Evolutionary conservation across 1,140 invertebrate genomes (phyloP).

Genomic region (Camponotus vicinus): DNA sequence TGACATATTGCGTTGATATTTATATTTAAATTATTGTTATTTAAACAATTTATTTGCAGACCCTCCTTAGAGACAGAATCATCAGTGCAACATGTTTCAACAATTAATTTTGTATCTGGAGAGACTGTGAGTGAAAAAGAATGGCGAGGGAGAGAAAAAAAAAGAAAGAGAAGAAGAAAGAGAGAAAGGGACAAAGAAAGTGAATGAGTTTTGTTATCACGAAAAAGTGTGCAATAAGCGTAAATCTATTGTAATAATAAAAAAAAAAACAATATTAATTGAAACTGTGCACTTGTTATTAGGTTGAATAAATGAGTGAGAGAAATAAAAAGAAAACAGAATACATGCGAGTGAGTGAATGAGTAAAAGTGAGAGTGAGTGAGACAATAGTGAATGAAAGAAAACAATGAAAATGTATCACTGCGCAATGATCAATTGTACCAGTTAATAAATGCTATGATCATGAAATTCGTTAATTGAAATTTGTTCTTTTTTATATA

Average conservation of each 20-base stretch:
- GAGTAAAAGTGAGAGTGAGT: slow-evolving; percentile 30
- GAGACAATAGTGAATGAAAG: slow-evolving; percentile 15
- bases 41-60: slow-evolving; percentile 81
- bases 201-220: slow-evolving; percentile 82
- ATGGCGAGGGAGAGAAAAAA: slow-evolving; percentile 11
- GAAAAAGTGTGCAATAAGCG: slow-evolving; percentile 85
- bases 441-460: slow-evolving; percentile 85
- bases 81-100: slow-evolving; percentile 81
- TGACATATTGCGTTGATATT: slow-evolving; percentile 82
- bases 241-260: slow-evolving; percentile 85
- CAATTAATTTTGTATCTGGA: slow-evolving; percentile 81
- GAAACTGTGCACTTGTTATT: slow-evolving; percentile 83
- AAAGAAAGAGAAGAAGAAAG: slow-evolving; percentile 65
- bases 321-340: slow-evolving; percentile 38
- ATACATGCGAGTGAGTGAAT: background rate
- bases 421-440: slow-evolving; percentile 79
- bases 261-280: slow-evolving; percentile 82
- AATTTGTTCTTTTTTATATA: slow-evolving; percentile 40
- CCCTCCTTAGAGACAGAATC: slow-evolving; percentile 79
- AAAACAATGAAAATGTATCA: slow-evolving; percentile 78
- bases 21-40: slow-evolving; percentile 83
- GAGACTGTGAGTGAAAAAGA: slow-evolving; percentile 75
- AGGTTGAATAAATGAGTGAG: slow-evolving; percentile 72
- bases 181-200: slow-evolving; percentile 13
- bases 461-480: slow-evolving; percentile 79